A percentile compares a stretch with the other conserved stretches of the same genome.
Conservation (phyloP, 1,140 invertebrate species). For the Portunus trituberculatus region DNA sequence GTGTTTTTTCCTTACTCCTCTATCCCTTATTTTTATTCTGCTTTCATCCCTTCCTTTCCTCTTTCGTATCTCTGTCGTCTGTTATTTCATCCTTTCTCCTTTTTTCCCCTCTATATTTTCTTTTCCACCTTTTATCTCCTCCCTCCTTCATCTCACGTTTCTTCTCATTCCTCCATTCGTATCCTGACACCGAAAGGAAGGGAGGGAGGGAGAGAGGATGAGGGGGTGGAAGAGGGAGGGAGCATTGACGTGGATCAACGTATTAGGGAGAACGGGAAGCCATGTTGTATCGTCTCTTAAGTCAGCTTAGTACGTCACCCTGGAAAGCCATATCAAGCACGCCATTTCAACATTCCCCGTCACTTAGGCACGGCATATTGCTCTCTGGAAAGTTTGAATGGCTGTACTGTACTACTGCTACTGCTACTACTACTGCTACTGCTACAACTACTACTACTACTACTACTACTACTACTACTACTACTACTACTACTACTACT, state of each 20-base stretch:
- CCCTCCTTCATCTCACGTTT: neutral
- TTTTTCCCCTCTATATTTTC: too few species aligned
- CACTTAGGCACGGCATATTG: too few species aligned
- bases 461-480: neutral
- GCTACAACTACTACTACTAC: neutral
- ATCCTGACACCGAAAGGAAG: neutral
- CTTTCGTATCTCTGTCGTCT: neutral
- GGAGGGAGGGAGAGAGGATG: slow-evolving; percentile 5
- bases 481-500: neutral
- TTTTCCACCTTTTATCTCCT: neutral
- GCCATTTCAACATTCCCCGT: neutral
- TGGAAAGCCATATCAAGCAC: neutral
- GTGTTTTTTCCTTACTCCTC: neutral
- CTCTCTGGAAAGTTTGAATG: too few species aligned
- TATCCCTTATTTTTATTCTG: neutral
- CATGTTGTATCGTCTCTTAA: neutral
- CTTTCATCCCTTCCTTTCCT: neutral
- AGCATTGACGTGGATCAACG: neutral
- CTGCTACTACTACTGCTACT: neutral
- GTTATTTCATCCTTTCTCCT: neutral
- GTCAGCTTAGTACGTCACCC: neutral
- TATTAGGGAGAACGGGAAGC: neutral
- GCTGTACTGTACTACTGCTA: neutral
- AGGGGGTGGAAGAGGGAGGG: neutral
- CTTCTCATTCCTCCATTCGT: neutral